phyloP scores from a whole-genome alignment of 1,140 invertebrate species.

The Zaprionus vittiger region DNA sequence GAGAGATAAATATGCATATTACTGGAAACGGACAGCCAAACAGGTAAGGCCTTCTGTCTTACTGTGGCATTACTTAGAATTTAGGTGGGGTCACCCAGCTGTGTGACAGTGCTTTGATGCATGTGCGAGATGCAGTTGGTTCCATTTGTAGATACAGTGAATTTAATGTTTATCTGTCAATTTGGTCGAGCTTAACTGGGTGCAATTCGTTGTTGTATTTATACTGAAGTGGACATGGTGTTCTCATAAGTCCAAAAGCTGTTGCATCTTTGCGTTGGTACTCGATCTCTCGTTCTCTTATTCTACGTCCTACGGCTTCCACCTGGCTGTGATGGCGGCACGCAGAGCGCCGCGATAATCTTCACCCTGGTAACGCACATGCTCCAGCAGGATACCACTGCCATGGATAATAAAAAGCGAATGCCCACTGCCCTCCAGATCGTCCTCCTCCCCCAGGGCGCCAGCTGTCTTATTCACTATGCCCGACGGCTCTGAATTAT shows the following conservation, averaged over 20 bases:
- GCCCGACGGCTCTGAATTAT: neutral
- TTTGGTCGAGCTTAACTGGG: neutral
- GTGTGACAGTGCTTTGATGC: slow-evolving; percentile 14
- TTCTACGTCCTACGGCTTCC: slow-evolving; percentile 5
- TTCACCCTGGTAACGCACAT: slow-evolving; percentile 54
- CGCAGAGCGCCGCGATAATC: slow-evolving; percentile 56
- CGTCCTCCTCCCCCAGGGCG: slow-evolving; percentile 10
- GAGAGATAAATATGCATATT: neutral
- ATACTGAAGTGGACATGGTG: neutral
- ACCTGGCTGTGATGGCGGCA: slow-evolving; percentile 32
- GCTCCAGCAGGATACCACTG: slow-evolving; percentile 49
- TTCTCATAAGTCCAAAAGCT: neutral
- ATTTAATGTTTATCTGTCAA: slow-evolving; percentile 8
- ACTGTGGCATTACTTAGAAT: neutral
- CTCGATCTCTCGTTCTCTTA: too few relatives aligned
- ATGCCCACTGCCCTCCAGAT: slow-evolving; percentile 13
- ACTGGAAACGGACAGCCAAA: neutral
- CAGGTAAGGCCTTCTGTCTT: neutral
- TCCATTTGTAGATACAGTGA: slow-evolving; percentile 14
- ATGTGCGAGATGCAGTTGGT: neutral
- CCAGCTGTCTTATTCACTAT: slow-evolving; percentile 6
- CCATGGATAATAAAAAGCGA: slow-evolving; percentile 52
- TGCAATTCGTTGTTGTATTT: neutral
- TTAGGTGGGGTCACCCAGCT: neutral
- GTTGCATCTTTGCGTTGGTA: neutral